Evolutionary conservation across 2,797 vertebrate species (phyloP).

Genomic region (Anniella stebbinsi): DNA sequence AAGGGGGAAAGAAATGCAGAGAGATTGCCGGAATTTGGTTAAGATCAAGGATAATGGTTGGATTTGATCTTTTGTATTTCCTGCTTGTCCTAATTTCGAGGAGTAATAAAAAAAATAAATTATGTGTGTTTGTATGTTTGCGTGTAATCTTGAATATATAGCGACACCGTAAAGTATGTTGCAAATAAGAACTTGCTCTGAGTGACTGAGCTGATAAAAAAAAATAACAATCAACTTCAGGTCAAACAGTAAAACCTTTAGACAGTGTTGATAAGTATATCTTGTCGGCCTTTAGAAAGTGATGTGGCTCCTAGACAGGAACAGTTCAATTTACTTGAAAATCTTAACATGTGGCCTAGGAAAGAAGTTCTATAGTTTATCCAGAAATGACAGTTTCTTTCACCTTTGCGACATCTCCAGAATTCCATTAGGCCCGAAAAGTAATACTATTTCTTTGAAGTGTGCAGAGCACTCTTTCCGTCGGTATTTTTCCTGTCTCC

Average conservation of each 20-base stretch:
- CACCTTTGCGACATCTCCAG: background rate
- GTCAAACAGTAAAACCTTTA: slow-evolving; percentile 9
- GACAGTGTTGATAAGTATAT: slow-evolving; percentile 22
- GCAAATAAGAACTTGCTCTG: background rate
- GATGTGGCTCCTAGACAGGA: background rate
- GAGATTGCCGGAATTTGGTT: background rate
- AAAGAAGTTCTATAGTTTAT: slow-evolving; percentile 17
- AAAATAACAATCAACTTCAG: slow-evolving; percentile 4
- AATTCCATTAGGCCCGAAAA: slow-evolving; percentile 16
- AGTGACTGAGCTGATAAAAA: background rate
- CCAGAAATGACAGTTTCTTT: slow-evolving; percentile 24
- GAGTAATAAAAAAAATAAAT: background rate
- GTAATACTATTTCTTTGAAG: background rate
- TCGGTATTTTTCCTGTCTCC: background rate
- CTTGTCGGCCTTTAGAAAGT: background rate
- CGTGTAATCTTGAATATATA: background rate
- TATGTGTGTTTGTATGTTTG: too few species aligned
- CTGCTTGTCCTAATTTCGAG: background rate
- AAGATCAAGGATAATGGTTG: background rate
- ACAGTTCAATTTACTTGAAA: slow-evolving; percentile 24
- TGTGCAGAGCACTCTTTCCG: background rate
- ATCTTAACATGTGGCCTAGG: background rate
- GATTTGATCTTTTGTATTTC: background rate
- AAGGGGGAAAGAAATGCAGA: too few species aligned
- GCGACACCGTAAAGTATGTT: background rate